phyloP scores from a whole-genome alignment of 1,140 invertebrate species.

The Aleiodes sp. region DNA sequence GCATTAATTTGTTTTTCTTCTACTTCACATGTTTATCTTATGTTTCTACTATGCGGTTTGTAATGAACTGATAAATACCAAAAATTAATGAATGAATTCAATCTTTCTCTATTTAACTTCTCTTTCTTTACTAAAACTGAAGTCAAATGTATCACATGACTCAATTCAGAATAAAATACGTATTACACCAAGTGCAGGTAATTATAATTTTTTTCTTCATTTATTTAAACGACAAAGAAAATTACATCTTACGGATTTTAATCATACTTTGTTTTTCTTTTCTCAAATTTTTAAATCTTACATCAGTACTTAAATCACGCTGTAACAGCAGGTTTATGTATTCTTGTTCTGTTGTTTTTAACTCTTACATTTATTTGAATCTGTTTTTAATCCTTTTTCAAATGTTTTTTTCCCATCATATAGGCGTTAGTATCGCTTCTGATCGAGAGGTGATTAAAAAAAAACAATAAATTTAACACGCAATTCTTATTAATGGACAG shows the following conservation, averaged over 20 bases:
- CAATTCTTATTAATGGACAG: background rate
- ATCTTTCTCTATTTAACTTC: no score
- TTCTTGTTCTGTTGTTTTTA: background rate
- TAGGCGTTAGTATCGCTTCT: background rate
- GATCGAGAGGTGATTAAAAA: background rate
- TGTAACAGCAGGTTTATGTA: background rate
- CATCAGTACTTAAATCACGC: background rate
- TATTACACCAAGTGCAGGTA: background rate
- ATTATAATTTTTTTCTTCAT: background rate
- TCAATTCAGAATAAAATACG: no score
- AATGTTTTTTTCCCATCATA: background rate
- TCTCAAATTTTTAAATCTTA: constrained; percentile 5
- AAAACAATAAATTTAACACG: background rate
- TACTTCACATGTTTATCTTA: no score
- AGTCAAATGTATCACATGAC: no score
- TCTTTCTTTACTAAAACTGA: no score
- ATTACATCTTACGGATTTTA: background rate
- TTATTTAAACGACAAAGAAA: constrained; percentile 13
- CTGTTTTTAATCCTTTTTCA: no score
- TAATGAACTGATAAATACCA: no score
- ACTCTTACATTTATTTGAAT: background rate
- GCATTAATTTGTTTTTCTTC: no score
- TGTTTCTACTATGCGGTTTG: no score
- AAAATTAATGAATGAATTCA: no score
- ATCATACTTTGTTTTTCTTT: background rate